phyloP scores from a whole-genome alignment of 2,888 invertebrate species.

The Serripes groenlandicus region DNA sequence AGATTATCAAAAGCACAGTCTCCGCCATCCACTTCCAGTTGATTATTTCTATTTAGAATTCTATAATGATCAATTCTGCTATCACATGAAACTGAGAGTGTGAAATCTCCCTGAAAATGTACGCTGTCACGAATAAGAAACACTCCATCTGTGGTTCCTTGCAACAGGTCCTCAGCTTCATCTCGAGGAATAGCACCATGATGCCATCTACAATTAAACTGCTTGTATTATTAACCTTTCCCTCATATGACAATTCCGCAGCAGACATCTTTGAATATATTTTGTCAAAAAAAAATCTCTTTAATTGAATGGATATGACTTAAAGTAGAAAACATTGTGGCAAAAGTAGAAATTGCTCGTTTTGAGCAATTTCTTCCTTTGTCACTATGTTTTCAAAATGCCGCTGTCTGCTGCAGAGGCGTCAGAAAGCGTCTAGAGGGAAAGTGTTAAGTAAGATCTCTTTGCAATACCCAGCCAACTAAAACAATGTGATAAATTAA shows the following conservation, averaged over 20 bases:
- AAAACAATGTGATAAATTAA: no score
- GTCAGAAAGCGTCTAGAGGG: no score
- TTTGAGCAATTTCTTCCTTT: background rate
- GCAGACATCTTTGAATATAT: no score
- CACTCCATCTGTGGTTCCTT: constrained; percentile 89
- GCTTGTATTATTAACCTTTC: no score
- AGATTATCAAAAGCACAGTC: constrained; percentile 99
- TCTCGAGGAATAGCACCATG: constrained; percentile 98
- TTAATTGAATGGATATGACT: no score
- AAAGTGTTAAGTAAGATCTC: no score
- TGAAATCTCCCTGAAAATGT: constrained; percentile 99
- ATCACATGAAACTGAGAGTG: constrained; percentile 95
- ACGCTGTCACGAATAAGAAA: constrained; percentile 99
- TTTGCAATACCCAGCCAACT: no score
- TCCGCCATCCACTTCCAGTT: constrained; percentile 94
- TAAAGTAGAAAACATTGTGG: no score
- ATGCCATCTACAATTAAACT: constrained; percentile 92
- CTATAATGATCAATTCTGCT: constrained; percentile 97
- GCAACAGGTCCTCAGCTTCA: constrained; percentile 95
- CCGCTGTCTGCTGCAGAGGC: no score
- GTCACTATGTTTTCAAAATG: background rate
- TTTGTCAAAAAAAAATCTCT: no score
- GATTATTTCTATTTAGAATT: constrained; percentile 93
- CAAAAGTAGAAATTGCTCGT: background rate
- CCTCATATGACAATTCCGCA: no score